These are phyloP conservation scores for Lagopus muta DNA, from an alignment of 2,113 vertebrate species.

Conservation along the genomic window DNA sequence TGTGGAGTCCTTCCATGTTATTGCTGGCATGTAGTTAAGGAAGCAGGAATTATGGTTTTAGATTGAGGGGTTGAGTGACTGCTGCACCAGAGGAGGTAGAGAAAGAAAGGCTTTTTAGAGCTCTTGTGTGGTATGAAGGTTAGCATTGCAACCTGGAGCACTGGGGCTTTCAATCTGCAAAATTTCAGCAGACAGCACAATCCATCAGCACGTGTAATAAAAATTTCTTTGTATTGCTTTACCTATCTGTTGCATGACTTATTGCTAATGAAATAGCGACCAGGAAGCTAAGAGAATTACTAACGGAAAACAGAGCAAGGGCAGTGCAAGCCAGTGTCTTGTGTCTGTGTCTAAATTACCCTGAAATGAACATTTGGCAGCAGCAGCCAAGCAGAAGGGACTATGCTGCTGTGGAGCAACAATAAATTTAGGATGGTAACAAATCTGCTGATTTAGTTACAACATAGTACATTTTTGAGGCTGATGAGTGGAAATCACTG, in stretches of 20 bases:
- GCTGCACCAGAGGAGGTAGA: neutral
- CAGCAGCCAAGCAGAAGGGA: slow-evolving; percentile 12
- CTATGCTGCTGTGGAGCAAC: slow-evolving; percentile 17
- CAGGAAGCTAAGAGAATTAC: slow-evolving; percentile 31
- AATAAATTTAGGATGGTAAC: slow-evolving; percentile 8
- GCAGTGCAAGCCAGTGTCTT: slow-evolving; percentile 5
- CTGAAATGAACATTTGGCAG: slow-evolving; percentile 59
- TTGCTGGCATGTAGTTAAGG: neutral
- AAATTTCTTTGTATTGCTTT: slow-evolving; percentile 30
- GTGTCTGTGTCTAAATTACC: neutral
- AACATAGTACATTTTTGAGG: slow-evolving; percentile 29
- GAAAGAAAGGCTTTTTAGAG: neutral
- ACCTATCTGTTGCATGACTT: slow-evolving; percentile 22
- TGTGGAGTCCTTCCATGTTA: fast-evolving
- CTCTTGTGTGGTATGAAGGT: neutral
- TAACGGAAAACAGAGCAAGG: slow-evolving; percentile 48
- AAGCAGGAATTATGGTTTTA: neutral
- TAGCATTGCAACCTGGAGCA: neutral
- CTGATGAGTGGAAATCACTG: slow-evolving; percentile 31
- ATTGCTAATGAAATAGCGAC: neutral
- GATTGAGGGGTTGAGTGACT: neutral
- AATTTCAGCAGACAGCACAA: slow-evolving; percentile 2
- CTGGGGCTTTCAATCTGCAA: neutral
- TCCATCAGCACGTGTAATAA: slow-evolving; percentile 1
- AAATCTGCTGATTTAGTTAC: slow-evolving; percentile 31